Conservation (phyloP, 2,797 vertebrate genomes). For the Lepus townsendii region DNA sequence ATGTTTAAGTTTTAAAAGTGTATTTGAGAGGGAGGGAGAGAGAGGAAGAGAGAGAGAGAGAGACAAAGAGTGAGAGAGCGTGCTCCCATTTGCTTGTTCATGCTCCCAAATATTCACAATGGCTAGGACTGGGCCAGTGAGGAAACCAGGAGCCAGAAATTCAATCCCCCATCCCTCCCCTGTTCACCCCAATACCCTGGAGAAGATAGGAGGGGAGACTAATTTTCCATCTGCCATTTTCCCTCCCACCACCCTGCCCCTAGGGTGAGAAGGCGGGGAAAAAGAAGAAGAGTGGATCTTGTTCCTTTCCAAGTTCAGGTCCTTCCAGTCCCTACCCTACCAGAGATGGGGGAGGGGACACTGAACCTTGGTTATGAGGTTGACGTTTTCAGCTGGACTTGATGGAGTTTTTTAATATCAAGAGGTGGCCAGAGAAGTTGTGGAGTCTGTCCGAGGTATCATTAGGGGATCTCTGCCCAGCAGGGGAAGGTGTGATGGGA, state of each 20-base stretch:
- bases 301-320: neutral
- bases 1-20: too few relatives aligned
- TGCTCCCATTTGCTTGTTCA: too few relatives aligned
- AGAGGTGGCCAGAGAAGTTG: conserved; percentile 52
- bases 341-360: neutral
- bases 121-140: too few relatives aligned
- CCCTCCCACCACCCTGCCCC: neutral
- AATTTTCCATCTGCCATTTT: neutral
- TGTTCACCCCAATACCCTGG: neutral
- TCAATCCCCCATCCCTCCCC: neutral
- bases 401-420: conserved; percentile 72
- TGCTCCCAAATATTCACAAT: too few relatives aligned
- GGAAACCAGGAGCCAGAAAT: too few relatives aligned
- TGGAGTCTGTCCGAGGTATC: neutral
- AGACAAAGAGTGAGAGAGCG: too few relatives aligned
- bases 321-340: neutral
- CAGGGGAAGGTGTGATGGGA: conserved; percentile 40
- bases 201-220: neutral
- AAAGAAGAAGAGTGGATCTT: neutral
- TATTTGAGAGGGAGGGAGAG: too few relatives aligned
- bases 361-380: neutral
- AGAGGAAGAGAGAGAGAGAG: neutral
- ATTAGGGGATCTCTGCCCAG: conserved; percentile 66
- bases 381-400: neutral
- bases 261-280: neutral